Evolutionary conservation across 2,888 invertebrate species (phyloP), one percentile per base, ranked within the genome.

Genomic region (Deilephila porcellus): DNA sequence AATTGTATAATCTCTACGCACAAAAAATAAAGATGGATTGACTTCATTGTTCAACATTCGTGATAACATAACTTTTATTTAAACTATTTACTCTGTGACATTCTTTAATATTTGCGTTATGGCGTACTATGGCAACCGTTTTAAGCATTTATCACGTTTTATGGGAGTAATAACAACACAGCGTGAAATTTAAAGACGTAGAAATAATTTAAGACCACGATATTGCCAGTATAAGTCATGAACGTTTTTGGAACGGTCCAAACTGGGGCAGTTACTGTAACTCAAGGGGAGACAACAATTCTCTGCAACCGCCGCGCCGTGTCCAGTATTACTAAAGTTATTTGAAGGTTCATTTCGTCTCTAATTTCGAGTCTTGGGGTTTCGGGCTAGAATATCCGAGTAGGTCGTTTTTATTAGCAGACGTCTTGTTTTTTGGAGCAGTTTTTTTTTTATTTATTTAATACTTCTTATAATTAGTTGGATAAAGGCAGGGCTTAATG

Each of bases 161-260:
- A 67, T 67, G 67, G 25, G 17, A 67, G 67, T 52, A 67, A 67
- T 67, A 67, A 67, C 52, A 67, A 67, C 52, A 67, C 14, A 67
- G 45, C 52, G 25, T 52, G 52, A 25, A 52, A 67, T 52, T 67
- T 67, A 25, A 25, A 67, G 67, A 45, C 25, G 45, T 25, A 64
- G 67, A 67, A 67, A 52, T 52, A 67, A 67, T 67, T 67, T 67
- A 67, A 67, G 45, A 52, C 25, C 25, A 67, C 52, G 67, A 67
- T 67, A 52, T 52, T 17, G 67, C 67, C 25, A 25, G 45, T 67
- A 67, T 67, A 67, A 45, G 67, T 67, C 67, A 67, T 25, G 67
- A 52, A 52, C 17, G 17, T 45, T 52, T 67, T 52, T 52, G 25
- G 45, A 52, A 67, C 45, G 52, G 25, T 25, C 67, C 45, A 52